Conservation (phyloP, 1,140 invertebrate species). For the Drosophila orosa region DNA sequence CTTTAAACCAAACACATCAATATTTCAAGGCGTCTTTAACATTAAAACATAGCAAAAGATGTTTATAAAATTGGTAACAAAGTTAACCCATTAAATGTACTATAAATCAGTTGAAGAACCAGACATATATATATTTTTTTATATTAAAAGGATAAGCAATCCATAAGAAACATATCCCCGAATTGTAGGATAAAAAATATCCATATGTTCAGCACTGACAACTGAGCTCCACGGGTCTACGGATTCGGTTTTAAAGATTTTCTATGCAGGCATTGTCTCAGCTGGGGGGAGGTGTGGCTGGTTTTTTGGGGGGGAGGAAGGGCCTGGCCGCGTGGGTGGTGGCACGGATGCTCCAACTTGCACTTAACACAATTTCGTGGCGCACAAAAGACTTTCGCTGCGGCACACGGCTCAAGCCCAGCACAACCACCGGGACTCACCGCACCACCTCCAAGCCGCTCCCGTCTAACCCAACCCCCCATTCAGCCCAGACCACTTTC, state of each 20-base stretch:
- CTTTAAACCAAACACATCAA: neutral
- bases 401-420: slow-evolving; percentile 41
- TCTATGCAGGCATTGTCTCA: slow-evolving; percentile 73
- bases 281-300: slow-evolving; percentile 14
- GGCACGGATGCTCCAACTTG: slow-evolving; percentile 66
- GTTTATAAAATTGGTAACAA: neutral
- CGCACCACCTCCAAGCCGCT: slow-evolving; percentile 16
- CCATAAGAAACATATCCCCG: neutral
- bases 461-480: neutral
- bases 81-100: neutral
- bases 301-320: neutral
- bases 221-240: slow-evolving; percentile 9
- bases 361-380: slow-evolving; percentile 80
- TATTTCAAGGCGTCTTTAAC: too few species aligned
- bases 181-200: neutral
- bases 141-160: neutral
- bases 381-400: slow-evolving; percentile 81
- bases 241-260: slow-evolving; percentile 60
- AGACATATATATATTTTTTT: neutral
- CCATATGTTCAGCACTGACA: neutral
- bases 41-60: neutral
- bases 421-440: slow-evolving; percentile 12
- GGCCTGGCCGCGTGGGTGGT: slow-evolving; percentile 5
- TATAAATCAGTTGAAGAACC: neutral
- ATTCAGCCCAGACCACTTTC: neutral